phyloP scores from a whole-genome alignment of 1,140 invertebrate species.

The Drosophila elegans region DNA sequence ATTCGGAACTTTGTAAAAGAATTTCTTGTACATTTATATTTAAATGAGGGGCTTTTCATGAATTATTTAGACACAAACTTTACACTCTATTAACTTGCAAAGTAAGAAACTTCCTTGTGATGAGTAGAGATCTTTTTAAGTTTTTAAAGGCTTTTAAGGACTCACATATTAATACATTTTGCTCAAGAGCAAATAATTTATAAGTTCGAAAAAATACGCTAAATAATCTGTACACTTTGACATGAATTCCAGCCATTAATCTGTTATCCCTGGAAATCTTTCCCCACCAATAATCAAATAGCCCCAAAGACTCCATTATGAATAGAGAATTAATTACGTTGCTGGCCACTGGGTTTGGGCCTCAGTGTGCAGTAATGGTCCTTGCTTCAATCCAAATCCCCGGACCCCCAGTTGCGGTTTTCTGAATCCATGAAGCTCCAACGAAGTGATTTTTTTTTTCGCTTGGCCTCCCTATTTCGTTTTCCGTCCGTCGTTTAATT shows the following conservation, averaged over 20 bases:
- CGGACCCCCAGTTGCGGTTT: slow-evolving; percentile 29
- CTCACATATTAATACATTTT: no score
- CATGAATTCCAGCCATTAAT: no score
- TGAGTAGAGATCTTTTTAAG: neutral
- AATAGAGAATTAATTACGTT: slow-evolving; percentile 53
- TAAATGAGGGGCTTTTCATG: slow-evolving; percentile 37
- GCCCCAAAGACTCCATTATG: slow-evolving; percentile 11
- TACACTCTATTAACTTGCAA: slow-evolving; percentile 27
- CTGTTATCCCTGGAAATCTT: neutral
- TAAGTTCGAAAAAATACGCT: neutral
- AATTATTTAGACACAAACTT: slow-evolving; percentile 36
- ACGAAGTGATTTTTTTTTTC: slow-evolving; percentile 11
- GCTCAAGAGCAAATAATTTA: no score
- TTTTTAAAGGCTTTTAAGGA: neutral
- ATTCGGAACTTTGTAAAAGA: slow-evolving; percentile 12
- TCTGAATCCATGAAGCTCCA: slow-evolving; percentile 7
- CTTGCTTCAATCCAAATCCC: slow-evolving; percentile 34
- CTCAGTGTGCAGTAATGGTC: slow-evolving; percentile 3
- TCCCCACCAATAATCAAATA: neutral
- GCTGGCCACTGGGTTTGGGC: slow-evolving; percentile 14
- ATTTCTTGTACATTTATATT: slow-evolving; percentile 27
- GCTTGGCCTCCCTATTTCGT: slow-evolving; percentile 8
- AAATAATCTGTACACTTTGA: no score
- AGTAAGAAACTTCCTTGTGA: slow-evolving; percentile 19
- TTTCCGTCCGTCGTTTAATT: slow-evolving; percentile 55